A percentile compares a stretch with the other conserved stretches of the same genome.
Evolutionary conservation across 2,888 invertebrate species (phyloP).

Genomic region (Dugesia japonica): DNA sequence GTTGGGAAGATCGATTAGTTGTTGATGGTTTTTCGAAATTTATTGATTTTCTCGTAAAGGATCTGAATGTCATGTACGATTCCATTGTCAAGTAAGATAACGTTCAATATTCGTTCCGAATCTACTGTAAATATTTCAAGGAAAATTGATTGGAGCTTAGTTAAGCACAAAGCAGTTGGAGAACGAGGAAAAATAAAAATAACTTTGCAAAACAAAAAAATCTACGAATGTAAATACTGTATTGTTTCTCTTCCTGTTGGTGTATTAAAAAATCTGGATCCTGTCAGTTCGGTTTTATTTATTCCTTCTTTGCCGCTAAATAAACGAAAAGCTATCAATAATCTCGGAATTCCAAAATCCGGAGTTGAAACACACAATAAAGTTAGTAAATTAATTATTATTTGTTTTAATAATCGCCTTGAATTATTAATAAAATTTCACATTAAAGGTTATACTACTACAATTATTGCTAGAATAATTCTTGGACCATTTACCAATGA

Average conservation of each 20-base stretch:
- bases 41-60: constrained; percentile 31
- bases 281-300: constrained; percentile 26
- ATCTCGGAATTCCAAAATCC: constrained; percentile 30
- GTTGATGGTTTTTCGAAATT: constrained; percentile 29
- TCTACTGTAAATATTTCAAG: neutral
- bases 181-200: neutral
- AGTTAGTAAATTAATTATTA: no score
- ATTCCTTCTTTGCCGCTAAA: constrained; percentile 26
- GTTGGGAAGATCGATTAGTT: constrained; percentile 32
- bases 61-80: constrained; percentile 10
- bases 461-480: no score
- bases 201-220: neutral
- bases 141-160: neutral
- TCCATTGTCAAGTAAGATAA: neutral
- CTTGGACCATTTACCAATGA: no score
- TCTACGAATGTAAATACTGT: constrained; percentile 27
- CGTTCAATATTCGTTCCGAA: no score
- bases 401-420: no score
- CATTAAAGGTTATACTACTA: no score
- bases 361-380: constrained; percentile 35
- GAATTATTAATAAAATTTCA: no score
- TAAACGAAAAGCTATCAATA: constrained; percentile 23
- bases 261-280: constrained; percentile 33
- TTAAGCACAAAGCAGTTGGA: neutral
- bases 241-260: constrained; percentile 33